These are phyloP conservation scores for Tetrao urogallus DNA, from an alignment of 2,113 vertebrate species.

Conservation along the genomic window DNA sequence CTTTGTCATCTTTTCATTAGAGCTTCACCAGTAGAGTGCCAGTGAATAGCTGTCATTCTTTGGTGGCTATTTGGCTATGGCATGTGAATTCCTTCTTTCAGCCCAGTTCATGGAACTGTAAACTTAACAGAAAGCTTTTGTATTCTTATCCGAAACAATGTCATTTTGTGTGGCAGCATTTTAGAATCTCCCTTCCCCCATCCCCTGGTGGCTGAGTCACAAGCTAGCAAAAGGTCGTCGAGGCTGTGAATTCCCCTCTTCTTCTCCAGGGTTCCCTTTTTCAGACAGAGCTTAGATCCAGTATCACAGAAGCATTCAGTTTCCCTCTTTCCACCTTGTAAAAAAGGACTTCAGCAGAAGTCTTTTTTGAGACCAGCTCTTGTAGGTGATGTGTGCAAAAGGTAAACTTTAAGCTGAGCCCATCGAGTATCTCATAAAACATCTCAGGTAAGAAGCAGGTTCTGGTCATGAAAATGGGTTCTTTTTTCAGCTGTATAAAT, in stretches of 20 bases:
- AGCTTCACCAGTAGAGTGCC: neutral
- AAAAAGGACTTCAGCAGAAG: neutral
- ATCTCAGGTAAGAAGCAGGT: neutral
- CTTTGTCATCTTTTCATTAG: neutral
- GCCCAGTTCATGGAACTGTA: neutral
- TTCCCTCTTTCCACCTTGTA: neutral
- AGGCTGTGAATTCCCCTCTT: neutral
- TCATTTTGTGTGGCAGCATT: neutral
- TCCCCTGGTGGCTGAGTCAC: neutral
- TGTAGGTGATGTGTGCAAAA: neutral
- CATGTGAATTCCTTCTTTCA: neutral
- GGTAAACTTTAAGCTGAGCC: neutral
- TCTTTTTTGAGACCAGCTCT: neutral
- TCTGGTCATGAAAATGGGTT: neutral
- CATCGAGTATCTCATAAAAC: neutral
- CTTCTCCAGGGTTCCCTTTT: neutral
- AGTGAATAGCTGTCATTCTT: neutral
- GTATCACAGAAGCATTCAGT: neutral
- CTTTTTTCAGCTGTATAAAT: neutral
- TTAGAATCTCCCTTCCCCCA: neutral
- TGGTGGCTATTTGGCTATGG: neutral
- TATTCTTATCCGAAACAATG: neutral
- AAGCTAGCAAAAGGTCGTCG: neutral
- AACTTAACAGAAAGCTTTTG: neutral
- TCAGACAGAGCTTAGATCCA: neutral